Base-by-base conservation (phyloP, 2,888 invertebrate genomes). In the Coremacera marginata region DNA sequence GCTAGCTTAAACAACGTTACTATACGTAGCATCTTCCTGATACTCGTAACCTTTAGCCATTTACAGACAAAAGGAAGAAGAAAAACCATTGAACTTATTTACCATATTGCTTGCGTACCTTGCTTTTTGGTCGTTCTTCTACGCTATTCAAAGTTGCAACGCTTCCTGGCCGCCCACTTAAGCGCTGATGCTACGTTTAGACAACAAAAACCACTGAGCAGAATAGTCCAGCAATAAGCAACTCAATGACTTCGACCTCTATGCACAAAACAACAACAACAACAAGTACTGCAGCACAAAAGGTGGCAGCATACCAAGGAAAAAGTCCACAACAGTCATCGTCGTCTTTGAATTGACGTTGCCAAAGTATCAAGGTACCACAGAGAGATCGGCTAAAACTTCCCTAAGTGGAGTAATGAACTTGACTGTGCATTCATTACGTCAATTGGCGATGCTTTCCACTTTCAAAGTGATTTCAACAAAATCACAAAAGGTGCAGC, bases 381-480 rank as follows among this genome's bases (percentile, higher is more conserved):
- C 27, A 8, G 57, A 60, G 19, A 9, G 25, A 14, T 49, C 44
- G 51, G 51, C 25, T 49, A 25, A 68, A 51, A 25, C 71, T 44
- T 60, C 65, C 74, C 52, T 62, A 74, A 67, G 65, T 74, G 74
- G 74, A 74, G 74, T 55, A 74, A 74, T 74, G 74, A 74, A 74
- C 74, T 74, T 74, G 74, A 65, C 57, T 67, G 65, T 49, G 74
- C 74, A 74, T 74, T 74, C 65, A 74, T 74, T 74, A 74, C 74
- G 67, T 65, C 67, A 74, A 67, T 57, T 74, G 74, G 49, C 22
- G 63, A 52, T n/a, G 62, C 22, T 19, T 9, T 27, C 52, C 70
- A 19, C 52, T n/a, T 37, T 52, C 31, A 55, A 70, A 31, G 19
- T 55, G 70, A 27, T 52, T 55, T 70, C 70, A 51, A 70, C 52